phyloP scores from a whole-genome alignment of 2,113 vertebrate genomes.

The Heterotilapia buettikoferi region DNA sequence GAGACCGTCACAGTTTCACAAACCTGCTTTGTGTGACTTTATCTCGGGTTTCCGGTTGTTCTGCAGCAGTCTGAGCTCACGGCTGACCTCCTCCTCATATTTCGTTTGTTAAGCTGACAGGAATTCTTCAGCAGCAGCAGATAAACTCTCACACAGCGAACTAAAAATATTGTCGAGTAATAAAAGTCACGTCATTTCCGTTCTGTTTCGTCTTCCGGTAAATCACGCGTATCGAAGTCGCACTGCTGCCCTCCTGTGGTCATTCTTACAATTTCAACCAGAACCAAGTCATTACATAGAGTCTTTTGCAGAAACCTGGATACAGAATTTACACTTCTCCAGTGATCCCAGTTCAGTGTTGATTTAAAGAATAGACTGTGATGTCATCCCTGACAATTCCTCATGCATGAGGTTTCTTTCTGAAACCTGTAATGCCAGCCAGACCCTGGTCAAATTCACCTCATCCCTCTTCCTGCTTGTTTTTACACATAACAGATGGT shows the following conservation, averaged over 20 bases:
- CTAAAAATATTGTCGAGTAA: not conserved
- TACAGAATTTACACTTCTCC: not conserved
- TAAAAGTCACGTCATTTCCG: not conserved
- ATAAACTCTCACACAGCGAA: not conserved
- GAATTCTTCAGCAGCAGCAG: too few relatives aligned
- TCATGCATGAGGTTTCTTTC: not conserved
- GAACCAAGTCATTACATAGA: rapidly evolving
- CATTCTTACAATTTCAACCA: not conserved
- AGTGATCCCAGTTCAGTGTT: not conserved
- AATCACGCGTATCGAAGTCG: rapidly evolving
- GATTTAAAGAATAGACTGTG: not conserved
- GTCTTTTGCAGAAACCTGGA: not conserved
- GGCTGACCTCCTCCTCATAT: not conserved
- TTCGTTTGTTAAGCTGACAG: not conserved
- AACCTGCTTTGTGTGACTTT: not conserved
- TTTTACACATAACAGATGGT: not conserved
- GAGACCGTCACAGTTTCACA: not conserved
- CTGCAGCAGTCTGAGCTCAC: not conserved
- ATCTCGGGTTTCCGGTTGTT: not conserved
- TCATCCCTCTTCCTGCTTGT: not conserved
- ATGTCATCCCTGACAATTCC: rapidly evolving
- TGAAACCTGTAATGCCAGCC: rapidly evolving
- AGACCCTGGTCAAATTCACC: not conserved
- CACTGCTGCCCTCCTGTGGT: not conserved
- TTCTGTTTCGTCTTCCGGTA: not conserved